Conservation (phyloP, 2,888 invertebrate species). For the Diplazon laetatorius region DNA sequence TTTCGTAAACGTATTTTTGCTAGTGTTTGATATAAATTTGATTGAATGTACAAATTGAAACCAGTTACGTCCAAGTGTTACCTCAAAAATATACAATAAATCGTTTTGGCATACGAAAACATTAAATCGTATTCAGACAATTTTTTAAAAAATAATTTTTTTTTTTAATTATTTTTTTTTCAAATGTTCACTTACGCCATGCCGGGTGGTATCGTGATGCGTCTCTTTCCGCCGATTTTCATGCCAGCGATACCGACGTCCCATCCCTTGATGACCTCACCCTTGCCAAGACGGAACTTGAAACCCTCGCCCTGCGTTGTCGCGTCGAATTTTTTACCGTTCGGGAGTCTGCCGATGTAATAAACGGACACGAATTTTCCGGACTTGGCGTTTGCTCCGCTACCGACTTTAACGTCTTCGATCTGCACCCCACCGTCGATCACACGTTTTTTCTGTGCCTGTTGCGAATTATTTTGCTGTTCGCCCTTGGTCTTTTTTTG, state of each 20-base stretch:
- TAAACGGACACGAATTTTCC: slow-evolving; percentile 91
- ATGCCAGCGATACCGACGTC: slow-evolving; percentile 95
- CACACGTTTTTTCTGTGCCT: slow-evolving; percentile 83
- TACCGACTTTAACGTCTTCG: slow-evolving; percentile 92
- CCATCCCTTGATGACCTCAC: slow-evolving; percentile 96
- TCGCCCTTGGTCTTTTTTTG: slow-evolving; percentile 71
- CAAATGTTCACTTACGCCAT: slow-evolving; percentile 94
- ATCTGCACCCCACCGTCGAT: slow-evolving; percentile 91
- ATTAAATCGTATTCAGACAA: slow-evolving; percentile 43
- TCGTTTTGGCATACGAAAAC: slow-evolving; percentile 6
- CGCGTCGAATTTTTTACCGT: slow-evolving; percentile 94
- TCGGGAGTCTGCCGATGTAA: slow-evolving; percentile 93
- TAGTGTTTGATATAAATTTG: no score
- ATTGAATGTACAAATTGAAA: no score
- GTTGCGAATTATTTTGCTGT: slow-evolving; percentile 66
- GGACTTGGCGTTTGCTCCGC: slow-evolving; percentile 89
- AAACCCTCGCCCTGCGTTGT: slow-evolving; percentile 90
- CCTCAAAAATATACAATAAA: no score
- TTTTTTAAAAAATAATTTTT: no score
- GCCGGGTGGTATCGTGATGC: slow-evolving; percentile 91
- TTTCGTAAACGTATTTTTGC: no score
- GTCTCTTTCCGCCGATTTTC: slow-evolving; percentile 96
- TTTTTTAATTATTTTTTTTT: no score
- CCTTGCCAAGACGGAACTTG: slow-evolving; percentile 91
- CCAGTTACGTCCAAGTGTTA: no score